Base-by-base conservation (phyloP, 2,797 vertebrate species). In the Parambassis ranga region DNA sequence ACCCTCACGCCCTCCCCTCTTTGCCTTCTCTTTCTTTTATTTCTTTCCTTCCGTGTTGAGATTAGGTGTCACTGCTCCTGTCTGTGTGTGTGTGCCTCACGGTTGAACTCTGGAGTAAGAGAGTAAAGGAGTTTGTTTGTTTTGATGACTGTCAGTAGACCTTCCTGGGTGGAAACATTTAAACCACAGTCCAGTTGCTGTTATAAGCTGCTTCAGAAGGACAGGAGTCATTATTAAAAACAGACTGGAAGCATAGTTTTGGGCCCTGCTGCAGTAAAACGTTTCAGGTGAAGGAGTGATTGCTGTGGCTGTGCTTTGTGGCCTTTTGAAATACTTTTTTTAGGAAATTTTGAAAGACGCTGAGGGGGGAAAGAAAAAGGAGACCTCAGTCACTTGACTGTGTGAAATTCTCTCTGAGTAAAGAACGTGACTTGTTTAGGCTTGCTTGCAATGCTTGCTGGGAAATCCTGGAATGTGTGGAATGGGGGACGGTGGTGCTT, bases 381-480 rank as follows among this genome's bases (percentile, higher is more conserved):
- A 90, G 92, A 90, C 66, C 71, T 81, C 71, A 73, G 82, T 77
- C 87, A 81, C 87, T 90, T 85, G 82, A 70, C 84, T 90, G 91
- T 89, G 93, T 83, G 92, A 92, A 94, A 93, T 93, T 85, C 88
- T 84, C 88, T 83, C 83, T 36, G 86, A 90, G 92, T 90, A 91
- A 90, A 92, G 87, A 92, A 91, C 88, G 71, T 89, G 91, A 94
- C 95, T 93, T 96, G 95, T 95, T 92, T 87, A 88, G 93, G 93
- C 95, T 93, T 93, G 95, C 91, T 93, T 90, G 91, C 90, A 91
- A 92, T 92, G 93, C 91, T 90, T 93, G 93, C 92, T 93, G 91
- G 92, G 91, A 95, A 93, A 90, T 91, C 79, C 83, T 93, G 94
- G 95, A 96, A 96, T 97, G 95, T 87, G 82, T 92, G 94, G 93